A percentile compares a stretch with the other conserved stretches of the same genome.
Conservation (phyloP, 2,797 vertebrate genomes). For the Otolemur crassicaudatus region DNA sequence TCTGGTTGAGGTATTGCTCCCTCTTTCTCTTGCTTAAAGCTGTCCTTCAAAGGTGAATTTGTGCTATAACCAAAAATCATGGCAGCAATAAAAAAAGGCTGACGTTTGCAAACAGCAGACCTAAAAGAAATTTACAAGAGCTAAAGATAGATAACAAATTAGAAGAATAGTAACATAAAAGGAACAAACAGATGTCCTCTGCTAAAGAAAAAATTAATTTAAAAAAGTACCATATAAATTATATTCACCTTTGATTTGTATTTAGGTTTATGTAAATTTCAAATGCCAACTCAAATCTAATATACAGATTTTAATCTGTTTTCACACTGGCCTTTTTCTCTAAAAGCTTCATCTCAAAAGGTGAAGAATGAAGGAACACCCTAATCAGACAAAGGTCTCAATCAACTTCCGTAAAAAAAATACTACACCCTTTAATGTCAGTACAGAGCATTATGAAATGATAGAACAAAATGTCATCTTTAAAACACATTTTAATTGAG, state of each 20-base stretch:
- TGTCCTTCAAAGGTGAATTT: background rate
- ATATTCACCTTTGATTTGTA: conserved; percentile 44
- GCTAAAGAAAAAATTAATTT: conserved; percentile 17
- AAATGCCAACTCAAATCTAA: conserved; percentile 33
- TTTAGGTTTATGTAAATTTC: conserved; percentile 21
- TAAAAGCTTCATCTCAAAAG: conserved; percentile 42
- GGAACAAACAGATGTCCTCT: conserved; percentile 5
- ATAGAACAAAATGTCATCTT: background rate
- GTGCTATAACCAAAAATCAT: background rate
- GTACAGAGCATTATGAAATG: conserved; percentile 2
- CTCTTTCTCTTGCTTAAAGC: background rate
- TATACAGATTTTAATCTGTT: conserved; percentile 58
- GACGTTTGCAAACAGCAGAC: background rate
- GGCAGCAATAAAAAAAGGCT: background rate
- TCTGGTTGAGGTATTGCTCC: background rate
- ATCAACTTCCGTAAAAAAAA: background rate
- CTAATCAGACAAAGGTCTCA: background rate
- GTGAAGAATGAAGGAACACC: background rate
- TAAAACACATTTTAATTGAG: background rate
- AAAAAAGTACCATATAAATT: background rate
- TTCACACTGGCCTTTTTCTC: conserved; percentile 26
- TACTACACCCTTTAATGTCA: background rate
- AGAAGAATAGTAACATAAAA: conserved; percentile 28
- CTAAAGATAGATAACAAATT: background rate
- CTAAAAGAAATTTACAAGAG: background rate